A percentile compares a stretch with the other conserved stretches of the same genome.
Evolutionary conservation across 2,888 invertebrate species (phyloP).

Genomic region (Mythimna albipuncta): DNA sequence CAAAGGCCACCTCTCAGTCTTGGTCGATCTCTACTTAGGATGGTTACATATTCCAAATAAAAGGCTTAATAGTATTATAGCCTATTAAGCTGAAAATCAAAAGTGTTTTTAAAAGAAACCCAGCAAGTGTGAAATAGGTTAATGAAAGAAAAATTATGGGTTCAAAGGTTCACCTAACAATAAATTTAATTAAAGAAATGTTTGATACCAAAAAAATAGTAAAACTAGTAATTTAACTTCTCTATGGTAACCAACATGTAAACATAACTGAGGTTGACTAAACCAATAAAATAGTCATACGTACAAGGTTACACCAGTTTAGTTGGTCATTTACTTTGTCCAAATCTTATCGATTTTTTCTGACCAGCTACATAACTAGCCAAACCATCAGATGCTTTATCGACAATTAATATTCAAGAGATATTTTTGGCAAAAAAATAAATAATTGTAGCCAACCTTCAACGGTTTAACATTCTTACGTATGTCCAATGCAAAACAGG

Average conservation of each 20-base stretch:
- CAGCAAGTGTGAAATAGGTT: neutral
- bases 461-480: neutral
- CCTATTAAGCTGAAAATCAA: neutral
- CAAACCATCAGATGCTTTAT: neutral
- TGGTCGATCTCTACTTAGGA: no score
- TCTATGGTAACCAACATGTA: constrained; percentile 51
- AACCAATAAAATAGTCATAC: constrained; percentile 16
- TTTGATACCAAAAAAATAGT: no score
- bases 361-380: neutral
- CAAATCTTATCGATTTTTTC: constrained; percentile 13
- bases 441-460: constrained; percentile 21
- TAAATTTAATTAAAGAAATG: neutral
- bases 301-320: constrained; percentile 12
- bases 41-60: neutral
- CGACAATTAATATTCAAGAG: neutral
- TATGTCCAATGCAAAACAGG: neutral
- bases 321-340: constrained; percentile 12
- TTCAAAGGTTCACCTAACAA: neutral
- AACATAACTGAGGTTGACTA: constrained; percentile 34
- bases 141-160: neutral
- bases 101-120: neutral
- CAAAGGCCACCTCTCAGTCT: no score
- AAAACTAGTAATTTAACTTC: constrained; percentile 11
- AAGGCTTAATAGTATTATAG: neutral
- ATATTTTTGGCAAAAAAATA: neutral